Conservation (phyloP, 2,113 vertebrate genomes). For the Dolichotis patagonum region DNA sequence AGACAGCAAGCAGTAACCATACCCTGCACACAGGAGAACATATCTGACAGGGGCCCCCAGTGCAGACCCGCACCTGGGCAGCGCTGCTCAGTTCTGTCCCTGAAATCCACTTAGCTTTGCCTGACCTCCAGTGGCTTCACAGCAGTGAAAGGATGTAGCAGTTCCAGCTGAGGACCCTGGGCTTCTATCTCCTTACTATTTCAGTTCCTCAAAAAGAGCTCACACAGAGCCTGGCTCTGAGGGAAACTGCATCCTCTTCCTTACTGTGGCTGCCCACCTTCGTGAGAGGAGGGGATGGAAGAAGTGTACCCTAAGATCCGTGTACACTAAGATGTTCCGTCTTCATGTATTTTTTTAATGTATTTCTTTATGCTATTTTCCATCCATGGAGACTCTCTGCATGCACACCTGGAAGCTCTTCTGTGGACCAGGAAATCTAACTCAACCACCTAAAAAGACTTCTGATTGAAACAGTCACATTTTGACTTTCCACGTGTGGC, state of each 20-base stretch:
- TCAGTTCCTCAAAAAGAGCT: not conserved
- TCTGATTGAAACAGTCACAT: conserved; percentile 48
- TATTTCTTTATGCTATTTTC: not conserved
- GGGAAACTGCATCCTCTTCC: not conserved
- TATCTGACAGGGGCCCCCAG: too few species aligned
- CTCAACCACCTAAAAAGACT: conserved; percentile 50
- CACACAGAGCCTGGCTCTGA: not conserved
- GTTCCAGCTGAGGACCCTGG: not conserved
- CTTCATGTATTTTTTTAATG: not conserved
- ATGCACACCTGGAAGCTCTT: conserved; percentile 3
- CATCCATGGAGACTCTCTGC: not conserved
- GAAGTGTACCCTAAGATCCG: not conserved
- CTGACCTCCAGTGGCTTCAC: too few species aligned
- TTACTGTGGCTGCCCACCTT: not conserved
- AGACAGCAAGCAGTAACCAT: not conserved
- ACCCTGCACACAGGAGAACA: not conserved
- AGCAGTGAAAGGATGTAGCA: rapidly evolving
- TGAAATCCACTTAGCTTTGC: rapidly evolving
- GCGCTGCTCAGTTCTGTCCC: too few species aligned
- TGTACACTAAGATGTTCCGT: not conserved
- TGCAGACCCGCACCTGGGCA: too few species aligned
- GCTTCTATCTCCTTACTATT: not conserved
- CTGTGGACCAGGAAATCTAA: conserved; percentile 63
- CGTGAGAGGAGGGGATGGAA: not conserved
- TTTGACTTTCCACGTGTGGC: conserved; percentile 49